These are phyloP conservation scores for Idaea dimidiata DNA, from an alignment of 2,888 invertebrate species.

Conservation along the genomic window DNA sequence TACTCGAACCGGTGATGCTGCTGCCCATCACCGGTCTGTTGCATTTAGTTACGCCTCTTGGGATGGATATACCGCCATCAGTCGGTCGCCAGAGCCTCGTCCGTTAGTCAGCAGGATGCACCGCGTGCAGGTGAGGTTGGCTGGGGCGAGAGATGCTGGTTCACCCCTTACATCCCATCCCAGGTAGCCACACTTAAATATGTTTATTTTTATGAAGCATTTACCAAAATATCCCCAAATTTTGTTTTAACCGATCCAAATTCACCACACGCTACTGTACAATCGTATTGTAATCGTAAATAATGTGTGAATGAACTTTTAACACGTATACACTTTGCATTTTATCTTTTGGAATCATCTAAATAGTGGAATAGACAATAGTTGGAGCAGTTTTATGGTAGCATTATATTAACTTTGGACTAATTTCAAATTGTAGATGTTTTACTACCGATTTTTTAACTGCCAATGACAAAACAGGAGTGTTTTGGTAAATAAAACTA, in stretches of 20 bases:
- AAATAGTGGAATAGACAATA: constrained; percentile 33
- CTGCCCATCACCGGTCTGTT: too few species aligned
- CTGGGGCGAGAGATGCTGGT: too few species aligned
- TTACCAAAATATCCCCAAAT: background rate
- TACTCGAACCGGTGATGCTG: too few species aligned
- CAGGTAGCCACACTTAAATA: too few species aligned
- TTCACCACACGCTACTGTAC: constrained; percentile 6
- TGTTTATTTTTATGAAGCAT: background rate
- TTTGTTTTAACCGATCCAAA: background rate
- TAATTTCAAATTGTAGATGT: background rate
- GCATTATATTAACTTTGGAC: constrained; percentile 5
- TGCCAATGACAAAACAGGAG: background rate
- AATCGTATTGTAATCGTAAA: constrained; percentile 21
- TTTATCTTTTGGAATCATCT: constrained; percentile 36
- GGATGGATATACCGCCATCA: too few species aligned
- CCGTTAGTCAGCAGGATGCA: too few species aligned
- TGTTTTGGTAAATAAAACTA: background rate
- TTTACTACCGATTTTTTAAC: background rate
- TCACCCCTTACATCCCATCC: too few species aligned
- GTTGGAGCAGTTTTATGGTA: constrained; percentile 10
- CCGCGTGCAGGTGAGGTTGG: too few species aligned
- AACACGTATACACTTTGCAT: constrained; percentile 33
- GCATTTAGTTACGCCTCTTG: too few species aligned
- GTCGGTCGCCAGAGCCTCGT: too few species aligned
- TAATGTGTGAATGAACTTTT: constrained; percentile 33